Conservation (phyloP, 2,797 vertebrate species). For the Lophura swinhoii region DNA sequence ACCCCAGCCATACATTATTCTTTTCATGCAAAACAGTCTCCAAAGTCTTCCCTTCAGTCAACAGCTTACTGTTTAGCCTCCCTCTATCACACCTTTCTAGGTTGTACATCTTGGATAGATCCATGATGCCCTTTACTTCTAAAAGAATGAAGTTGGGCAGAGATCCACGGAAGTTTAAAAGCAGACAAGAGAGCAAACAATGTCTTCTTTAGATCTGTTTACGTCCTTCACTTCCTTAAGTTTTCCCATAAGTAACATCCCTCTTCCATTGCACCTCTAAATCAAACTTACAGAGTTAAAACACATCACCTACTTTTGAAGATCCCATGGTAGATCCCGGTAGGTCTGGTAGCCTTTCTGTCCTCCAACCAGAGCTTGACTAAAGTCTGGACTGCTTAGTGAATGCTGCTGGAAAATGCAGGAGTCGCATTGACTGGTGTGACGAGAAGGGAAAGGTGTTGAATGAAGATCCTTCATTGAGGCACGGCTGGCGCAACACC, state of each 20-base stretch:
- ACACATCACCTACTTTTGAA: conserved; percentile 67
- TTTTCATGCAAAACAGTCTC: not conserved
- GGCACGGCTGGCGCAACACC: conserved; percentile 54
- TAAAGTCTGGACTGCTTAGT: conserved; percentile 40
- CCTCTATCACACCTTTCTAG: not conserved
- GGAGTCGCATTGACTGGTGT: conserved; percentile 42
- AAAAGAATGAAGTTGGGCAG: not conserved
- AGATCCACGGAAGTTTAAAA: not conserved
- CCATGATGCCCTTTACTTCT: not conserved
- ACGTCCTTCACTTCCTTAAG: not conserved
- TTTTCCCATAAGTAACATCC: not conserved
- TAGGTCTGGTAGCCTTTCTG: conserved; percentile 67
- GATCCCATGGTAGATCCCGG: conserved; percentile 62
- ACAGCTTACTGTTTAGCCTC: not conserved
- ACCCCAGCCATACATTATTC: rapidly evolving
- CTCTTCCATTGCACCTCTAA: not conserved
- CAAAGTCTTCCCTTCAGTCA: not conserved
- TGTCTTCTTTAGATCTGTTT: not conserved
- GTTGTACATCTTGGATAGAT: not conserved
- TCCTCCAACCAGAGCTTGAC: conserved; percentile 37
- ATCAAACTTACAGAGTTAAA: not conserved
- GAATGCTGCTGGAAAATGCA: conserved; percentile 59
- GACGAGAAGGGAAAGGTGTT: conserved; percentile 57
- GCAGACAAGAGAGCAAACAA: not conserved
- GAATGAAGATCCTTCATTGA: conserved; percentile 75